Evolutionary conservation across 2,113 vertebrate genomes (phyloP).

Genomic region (Tetrao urogallus): DNA sequence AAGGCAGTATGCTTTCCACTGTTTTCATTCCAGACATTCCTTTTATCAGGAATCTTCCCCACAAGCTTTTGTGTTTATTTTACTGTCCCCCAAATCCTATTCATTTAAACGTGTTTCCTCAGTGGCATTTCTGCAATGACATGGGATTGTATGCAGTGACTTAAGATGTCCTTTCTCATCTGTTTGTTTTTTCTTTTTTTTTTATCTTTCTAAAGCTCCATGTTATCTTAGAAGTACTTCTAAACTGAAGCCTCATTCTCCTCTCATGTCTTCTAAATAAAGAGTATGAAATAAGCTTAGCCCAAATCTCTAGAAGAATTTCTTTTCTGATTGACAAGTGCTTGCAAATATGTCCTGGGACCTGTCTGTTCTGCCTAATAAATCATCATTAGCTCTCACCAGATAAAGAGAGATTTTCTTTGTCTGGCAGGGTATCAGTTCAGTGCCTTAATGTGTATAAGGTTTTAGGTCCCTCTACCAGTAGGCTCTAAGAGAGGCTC

Average conservation of each 20-base stretch:
- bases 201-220: conserved; percentile 32
- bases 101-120: neutral
- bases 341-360: conserved; percentile 45
- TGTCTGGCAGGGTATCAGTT: conserved; percentile 60
- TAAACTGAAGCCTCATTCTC: neutral
- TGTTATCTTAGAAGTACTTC: conserved; percentile 33
- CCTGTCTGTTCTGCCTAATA: conserved; percentile 50
- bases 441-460: conserved; percentile 46
- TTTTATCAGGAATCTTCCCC: neutral
- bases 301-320: conserved; percentile 22
- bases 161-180: conserved; percentile 31
- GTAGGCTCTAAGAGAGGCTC: conserved; percentile 1
- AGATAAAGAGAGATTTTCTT: conserved; percentile 50
- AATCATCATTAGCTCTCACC: conserved; percentile 61
- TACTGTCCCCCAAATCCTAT: neutral
- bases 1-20: neutral
- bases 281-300: conserved; percentile 37
- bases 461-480: conserved; percentile 27
- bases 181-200: neutral
- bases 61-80: neutral
- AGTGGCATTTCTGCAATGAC: conserved; percentile 24
- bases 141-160: neutral
- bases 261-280: conserved; percentile 29
- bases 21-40: neutral
- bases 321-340: conserved; percentile 50